These are phyloP conservation scores for Nemotelus nigrinus DNA, from an alignment of 2,888 invertebrate genomes.

Conservation along the genomic window DNA sequence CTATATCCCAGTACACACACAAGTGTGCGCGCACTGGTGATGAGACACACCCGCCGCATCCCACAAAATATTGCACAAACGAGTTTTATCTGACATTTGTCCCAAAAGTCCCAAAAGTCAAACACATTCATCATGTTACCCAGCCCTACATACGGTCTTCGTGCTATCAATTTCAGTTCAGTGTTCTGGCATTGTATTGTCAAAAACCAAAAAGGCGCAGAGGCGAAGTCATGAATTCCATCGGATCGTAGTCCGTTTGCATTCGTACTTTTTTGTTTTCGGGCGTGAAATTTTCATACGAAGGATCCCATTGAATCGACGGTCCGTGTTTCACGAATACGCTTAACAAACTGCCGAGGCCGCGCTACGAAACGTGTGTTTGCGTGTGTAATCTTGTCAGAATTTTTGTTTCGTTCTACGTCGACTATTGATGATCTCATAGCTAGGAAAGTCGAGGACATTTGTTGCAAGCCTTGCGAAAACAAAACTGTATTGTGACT, in stretches of 20 bases:
- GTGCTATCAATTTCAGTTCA: conserved; percentile 15
- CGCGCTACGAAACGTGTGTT: background rate
- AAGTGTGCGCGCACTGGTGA: no score
- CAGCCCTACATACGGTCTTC: conserved; percentile 7
- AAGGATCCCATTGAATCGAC: background rate
- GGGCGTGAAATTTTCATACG: background rate
- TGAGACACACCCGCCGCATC: no score
- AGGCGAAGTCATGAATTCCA: conserved; percentile 34
- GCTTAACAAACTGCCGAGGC: background rate
- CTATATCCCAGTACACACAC: no score
- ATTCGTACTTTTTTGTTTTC: conserved; percentile 15
- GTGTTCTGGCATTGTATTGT: conserved; percentile 30
- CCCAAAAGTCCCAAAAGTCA: background rate
- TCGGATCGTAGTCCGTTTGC: conserved; percentile 20
- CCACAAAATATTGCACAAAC: no score
- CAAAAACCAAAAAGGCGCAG: conserved; percentile 43
- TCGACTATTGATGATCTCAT: conserved; percentile 43
- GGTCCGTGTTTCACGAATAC: background rate
- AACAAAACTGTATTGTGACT: background rate
- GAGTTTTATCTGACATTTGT: no score
- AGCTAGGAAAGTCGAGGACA: conserved; percentile 42
- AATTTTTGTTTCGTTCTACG: conserved; percentile 30
- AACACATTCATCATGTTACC: background rate
- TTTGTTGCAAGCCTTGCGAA: conserved; percentile 1
- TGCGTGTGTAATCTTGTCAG: conserved; percentile 9